Percentiles rank a stretch among this genome's conserved stretches.
phyloP scores from a whole-genome alignment of 2,797 vertebrate genomes.

The Catostomus latipinnis region DNA sequence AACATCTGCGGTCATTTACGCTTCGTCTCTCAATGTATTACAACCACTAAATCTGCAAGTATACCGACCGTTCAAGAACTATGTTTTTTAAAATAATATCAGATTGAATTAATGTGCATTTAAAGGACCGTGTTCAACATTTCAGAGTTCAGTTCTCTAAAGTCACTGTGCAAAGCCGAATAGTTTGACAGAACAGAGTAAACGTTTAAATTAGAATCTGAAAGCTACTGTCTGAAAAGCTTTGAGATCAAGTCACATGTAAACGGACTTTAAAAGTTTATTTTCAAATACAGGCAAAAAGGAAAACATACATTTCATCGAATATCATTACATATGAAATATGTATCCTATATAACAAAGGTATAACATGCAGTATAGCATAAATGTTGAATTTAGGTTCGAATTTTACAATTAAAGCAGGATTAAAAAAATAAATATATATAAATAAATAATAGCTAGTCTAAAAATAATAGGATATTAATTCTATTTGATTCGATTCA shows the following conservation, averaged over 20 bases:
- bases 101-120: not conserved
- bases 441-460: not conserved
- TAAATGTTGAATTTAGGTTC: too few species aligned
- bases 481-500: too few species aligned
- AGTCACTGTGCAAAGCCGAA: not conserved
- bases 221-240: not conserved
- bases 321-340: not conserved
- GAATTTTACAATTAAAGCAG: not conserved
- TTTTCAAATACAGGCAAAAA: not conserved
- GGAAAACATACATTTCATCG: not conserved
- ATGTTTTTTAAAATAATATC: constrained; percentile 17
- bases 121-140: constrained; percentile 12
- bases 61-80: not conserved
- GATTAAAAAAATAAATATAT: not conserved
- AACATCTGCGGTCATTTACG: constrained; percentile 63
- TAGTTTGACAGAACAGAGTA: constrained; percentile 16
- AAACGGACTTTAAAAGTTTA: too few species aligned
- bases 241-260: not conserved
- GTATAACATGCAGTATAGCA: not conserved
- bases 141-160: not conserved
- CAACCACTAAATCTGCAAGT: not conserved
- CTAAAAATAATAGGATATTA: too few species aligned
- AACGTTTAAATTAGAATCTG: constrained; percentile 25
- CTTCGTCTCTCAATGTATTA: constrained; percentile 9
- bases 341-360: not conserved